Conservation (phyloP, 2,797 vertebrate genomes). For the Cercopithecus mitis region DNA sequence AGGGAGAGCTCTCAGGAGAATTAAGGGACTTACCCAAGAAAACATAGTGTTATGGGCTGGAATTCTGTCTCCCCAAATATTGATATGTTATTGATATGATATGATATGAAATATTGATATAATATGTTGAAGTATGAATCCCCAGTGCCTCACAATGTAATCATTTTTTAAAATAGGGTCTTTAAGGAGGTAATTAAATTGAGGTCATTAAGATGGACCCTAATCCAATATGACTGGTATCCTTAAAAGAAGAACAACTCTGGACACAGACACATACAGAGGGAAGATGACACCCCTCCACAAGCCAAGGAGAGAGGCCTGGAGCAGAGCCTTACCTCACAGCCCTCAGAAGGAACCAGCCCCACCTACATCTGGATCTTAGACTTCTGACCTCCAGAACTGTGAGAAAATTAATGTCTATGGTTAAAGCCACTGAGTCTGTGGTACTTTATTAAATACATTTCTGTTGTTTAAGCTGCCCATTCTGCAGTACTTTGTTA, state of each 20-base stretch:
- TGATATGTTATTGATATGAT: not conserved
- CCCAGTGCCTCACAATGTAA: not conserved
- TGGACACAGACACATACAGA: rapidly evolving
- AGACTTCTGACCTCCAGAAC: not conserved
- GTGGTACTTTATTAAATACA: no score
- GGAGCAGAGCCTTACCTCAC: rapidly evolving
- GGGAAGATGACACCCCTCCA: rapidly evolving
- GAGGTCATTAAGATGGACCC: not conserved
- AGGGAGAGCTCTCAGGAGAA: not conserved
- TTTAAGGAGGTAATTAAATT: not conserved
- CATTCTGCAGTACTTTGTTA: not conserved
- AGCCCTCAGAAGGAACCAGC: not conserved
- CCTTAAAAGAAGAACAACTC: not conserved
- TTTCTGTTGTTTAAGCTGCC: not conserved
- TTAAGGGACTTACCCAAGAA: not conserved
- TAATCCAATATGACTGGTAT: not conserved
- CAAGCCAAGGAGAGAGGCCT: rapidly evolving
- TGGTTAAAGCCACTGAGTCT: not conserved
- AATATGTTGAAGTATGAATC: not conserved
- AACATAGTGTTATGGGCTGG: not conserved
- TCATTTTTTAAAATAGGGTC: not conserved
- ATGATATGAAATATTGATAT: not conserved
- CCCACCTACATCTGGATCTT: not conserved
- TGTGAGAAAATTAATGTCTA: not conserved
- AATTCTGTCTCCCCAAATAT: not conserved